Evolutionary conservation across 2,113 vertebrate genomes (phyloP).

Genomic region (Megalops atlanticus): DNA sequence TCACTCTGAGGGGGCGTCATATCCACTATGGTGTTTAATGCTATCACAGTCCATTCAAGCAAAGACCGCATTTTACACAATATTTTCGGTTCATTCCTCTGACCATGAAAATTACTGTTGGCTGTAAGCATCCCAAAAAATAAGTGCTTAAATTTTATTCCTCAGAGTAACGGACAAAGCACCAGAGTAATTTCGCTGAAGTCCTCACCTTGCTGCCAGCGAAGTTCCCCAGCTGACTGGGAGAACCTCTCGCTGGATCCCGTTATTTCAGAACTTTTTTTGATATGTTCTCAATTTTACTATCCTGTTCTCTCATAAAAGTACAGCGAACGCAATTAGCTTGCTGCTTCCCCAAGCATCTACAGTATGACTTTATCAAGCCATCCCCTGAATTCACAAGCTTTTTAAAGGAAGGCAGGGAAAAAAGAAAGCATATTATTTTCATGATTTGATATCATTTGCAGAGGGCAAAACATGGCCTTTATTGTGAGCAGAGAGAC

Average conservation of each 20-base stretch:
- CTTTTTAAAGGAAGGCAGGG: conserved; percentile 66
- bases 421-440: conserved; percentile 67
- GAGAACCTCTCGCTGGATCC: background rate
- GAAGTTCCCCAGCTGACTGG: no score
- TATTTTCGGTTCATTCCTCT: no score
- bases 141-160: no score
- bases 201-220: no score
- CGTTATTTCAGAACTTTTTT: background rate
- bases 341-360: conserved; percentile 59
- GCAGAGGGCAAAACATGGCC: conserved; percentile 64
- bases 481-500: conserved; percentile 65
- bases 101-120: no score
- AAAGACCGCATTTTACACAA: no score
- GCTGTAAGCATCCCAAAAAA: no score
- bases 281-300: conserved; percentile 4
- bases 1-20: background rate
- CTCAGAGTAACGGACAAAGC: no score
- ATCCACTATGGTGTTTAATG: background rate
- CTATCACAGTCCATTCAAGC: no score
- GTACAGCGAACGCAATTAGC: conserved; percentile 34
- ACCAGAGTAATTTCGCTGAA: no score
- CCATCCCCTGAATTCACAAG: conserved; percentile 72
- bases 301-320: conserved; percentile 15
- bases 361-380: conserved; percentile 70
- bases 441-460: conserved; percentile 74